A percentile compares a stretch with the other conserved stretches of the same genome.
These are phyloP conservation scores for Parambassis ranga DNA, from an alignment of 2,797 vertebrate species.

Conservation along the genomic window DNA sequence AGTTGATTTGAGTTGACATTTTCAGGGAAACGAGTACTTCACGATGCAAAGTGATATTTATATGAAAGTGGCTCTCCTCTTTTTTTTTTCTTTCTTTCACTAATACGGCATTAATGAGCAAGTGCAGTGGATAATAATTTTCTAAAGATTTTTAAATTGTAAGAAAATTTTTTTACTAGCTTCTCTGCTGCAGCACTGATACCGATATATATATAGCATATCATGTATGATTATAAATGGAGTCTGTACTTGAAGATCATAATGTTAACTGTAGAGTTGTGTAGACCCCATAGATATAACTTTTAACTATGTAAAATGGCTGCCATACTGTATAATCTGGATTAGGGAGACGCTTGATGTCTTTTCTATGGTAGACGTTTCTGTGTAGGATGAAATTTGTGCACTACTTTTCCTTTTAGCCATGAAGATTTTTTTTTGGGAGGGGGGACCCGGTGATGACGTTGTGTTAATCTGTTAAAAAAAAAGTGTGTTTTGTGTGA, in stretches of 20 bases:
- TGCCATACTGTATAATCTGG: slow-evolving; percentile 68
- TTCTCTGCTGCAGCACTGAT: slow-evolving; percentile 84
- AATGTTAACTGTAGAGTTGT: slow-evolving; percentile 52
- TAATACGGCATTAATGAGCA: slow-evolving; percentile 61
- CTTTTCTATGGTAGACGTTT: slow-evolving; percentile 64
- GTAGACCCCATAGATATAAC: slow-evolving; percentile 59
- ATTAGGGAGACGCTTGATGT: slow-evolving; percentile 54
- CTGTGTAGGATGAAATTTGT: slow-evolving; percentile 68
- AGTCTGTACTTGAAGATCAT: slow-evolving; percentile 57
- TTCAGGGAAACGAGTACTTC: slow-evolving; percentile 87
- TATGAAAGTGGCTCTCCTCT: slow-evolving; percentile 59
- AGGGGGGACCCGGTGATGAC: slow-evolving; percentile 58
- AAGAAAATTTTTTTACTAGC: slow-evolving; percentile 90
- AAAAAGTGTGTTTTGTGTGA: slow-evolving; percentile 70
- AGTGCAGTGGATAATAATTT: slow-evolving; percentile 76
- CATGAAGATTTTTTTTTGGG: slow-evolving; percentile 59
- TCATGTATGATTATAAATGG: slow-evolving; percentile 43
- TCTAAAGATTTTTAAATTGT: slow-evolving; percentile 85
- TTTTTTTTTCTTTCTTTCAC: slow-evolving; percentile 80
- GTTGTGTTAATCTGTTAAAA: slow-evolving; percentile 63
- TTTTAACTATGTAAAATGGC: slow-evolving; percentile 59
- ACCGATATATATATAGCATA: slow-evolving; percentile 51
- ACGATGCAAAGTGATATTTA: slow-evolving; percentile 66
- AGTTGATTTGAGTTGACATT: slow-evolving; percentile 74
- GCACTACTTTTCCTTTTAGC: slow-evolving; percentile 73